Percentiles rank a stretch among this genome's conserved stretches.
These are phyloP conservation scores for Leptinotarsa defecta DNA, from an alignment of 1,140 invertebrate species.

Conservation along the genomic window DNA sequence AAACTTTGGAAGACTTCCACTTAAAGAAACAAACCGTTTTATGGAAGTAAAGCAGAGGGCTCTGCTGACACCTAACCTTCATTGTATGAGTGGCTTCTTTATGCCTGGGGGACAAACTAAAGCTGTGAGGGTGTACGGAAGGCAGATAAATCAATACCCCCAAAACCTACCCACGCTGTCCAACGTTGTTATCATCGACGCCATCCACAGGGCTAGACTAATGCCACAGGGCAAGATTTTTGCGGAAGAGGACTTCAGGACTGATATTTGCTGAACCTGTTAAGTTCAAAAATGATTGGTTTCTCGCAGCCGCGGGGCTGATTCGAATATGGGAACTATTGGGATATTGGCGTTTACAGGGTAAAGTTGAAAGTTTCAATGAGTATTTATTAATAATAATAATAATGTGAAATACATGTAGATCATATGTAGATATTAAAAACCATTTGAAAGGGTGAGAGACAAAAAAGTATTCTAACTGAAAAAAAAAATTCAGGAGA, in stretches of 20 bases:
- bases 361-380: no score
- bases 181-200: not conserved
- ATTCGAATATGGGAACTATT: no score
- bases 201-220: not conserved
- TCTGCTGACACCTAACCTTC: conserved; percentile 1
- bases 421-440: no score
- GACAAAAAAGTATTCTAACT: no score
- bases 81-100: conserved; percentile 3
- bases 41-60: conserved; percentile 3
- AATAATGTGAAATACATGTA: no score
- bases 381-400: no score
- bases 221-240: not conserved
- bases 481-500: no score
- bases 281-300: no score
- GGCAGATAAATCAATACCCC: conserved; percentile 1
- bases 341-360: no score
- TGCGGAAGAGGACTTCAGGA: not conserved
- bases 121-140: not conserved
- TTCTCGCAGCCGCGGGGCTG: no score
- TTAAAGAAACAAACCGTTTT: conserved; percentile 8
- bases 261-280: no score
- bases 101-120: conserved; percentile 5
- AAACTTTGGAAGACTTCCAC: not conserved
- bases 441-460: no score
- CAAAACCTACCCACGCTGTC: not conserved